Percentiles rank a stretch among this genome's conserved stretches.
phyloP scores from a whole-genome alignment of 2,797 vertebrate genomes.

The Chaetodon trifasciatus region DNA sequence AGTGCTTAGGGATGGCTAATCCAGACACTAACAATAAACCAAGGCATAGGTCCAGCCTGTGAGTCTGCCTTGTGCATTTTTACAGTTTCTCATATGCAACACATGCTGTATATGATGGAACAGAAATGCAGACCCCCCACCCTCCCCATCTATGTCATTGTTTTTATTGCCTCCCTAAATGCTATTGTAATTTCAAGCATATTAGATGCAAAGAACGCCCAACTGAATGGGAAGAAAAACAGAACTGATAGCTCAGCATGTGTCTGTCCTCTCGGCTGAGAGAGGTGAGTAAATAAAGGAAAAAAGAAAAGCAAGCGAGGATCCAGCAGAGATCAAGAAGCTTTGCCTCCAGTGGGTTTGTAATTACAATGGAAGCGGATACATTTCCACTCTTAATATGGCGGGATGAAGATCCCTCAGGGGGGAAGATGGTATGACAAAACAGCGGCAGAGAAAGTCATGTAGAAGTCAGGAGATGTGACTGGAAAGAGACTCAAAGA shows the following conservation, averaged over 20 bases:
- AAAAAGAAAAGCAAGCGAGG: slow-evolving; percentile 65
- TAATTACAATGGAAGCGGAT: slow-evolving; percentile 83
- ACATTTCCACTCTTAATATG: slow-evolving; percentile 82
- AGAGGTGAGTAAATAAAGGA: slow-evolving; percentile 76
- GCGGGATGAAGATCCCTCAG: slow-evolving; percentile 68
- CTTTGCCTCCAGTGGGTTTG: slow-evolving; percentile 80
- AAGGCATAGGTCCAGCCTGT: slow-evolving; percentile 25
- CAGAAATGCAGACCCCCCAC: slow-evolving; percentile 20
- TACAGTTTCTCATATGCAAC: slow-evolving; percentile 45
- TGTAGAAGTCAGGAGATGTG: slow-evolving; percentile 64
- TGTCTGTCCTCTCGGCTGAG: slow-evolving; percentile 72
- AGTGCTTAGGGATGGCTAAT: slow-evolving; percentile 50
- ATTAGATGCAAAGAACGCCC: slow-evolving; percentile 70
- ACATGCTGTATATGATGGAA: slow-evolving; percentile 26
- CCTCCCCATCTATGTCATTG: slow-evolving; percentile 24
- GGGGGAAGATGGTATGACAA: slow-evolving; percentile 55
- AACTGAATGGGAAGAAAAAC: slow-evolving; percentile 72
- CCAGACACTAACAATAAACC: slow-evolving; percentile 43
- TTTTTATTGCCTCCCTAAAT: slow-evolving; percentile 68
- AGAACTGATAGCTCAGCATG: slow-evolving; percentile 77
- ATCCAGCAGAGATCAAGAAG: slow-evolving; percentile 82
- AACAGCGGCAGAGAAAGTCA: slow-evolving; percentile 68
- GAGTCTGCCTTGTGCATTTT: slow-evolving; percentile 40
- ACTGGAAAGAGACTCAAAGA: slow-evolving; percentile 40
- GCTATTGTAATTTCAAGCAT: slow-evolving; percentile 71